phyloP scores from a whole-genome alignment of 2,797 vertebrate genomes.

The Acrossocheilus wenchowensis region DNA sequence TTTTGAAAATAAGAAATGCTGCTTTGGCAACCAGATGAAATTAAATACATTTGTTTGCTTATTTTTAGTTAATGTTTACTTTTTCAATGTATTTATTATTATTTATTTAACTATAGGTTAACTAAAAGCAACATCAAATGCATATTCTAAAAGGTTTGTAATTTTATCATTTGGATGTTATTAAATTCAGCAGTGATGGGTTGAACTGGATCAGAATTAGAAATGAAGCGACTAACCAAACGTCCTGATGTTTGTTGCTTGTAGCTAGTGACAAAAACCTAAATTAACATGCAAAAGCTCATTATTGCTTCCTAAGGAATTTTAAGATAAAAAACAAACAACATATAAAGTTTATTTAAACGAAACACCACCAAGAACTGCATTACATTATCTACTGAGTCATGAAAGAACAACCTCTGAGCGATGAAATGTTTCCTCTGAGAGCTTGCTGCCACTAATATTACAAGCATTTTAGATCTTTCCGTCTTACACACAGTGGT shows the following conservation, averaged over 20 bases:
- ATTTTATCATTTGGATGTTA: background rate
- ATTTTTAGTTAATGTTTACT: too few species aligned
- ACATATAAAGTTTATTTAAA: background rate
- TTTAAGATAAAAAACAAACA: background rate
- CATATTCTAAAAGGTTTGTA: background rate
- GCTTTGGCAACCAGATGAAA: too few species aligned
- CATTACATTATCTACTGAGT: background rate
- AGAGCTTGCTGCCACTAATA: background rate
- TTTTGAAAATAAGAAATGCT: too few species aligned
- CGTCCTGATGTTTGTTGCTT: background rate
- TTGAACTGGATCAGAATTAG: background rate
- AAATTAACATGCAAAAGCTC: background rate
- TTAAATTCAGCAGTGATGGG: background rate
- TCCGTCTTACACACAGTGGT: background rate
- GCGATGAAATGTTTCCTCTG: background rate
- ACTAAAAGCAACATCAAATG: background rate
- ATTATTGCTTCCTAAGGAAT: background rate
- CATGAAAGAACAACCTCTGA: background rate
- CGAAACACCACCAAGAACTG: background rate
- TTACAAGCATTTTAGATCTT: constrained; percentile 18
- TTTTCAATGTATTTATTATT: too few species aligned
- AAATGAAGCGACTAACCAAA: background rate
- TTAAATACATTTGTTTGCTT: too few species aligned
- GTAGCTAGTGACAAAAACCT: background rate
- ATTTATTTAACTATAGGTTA: too few species aligned